Conservation (phyloP, 2,888 invertebrate genomes). For the Brassicogethes aeneus region DNA sequence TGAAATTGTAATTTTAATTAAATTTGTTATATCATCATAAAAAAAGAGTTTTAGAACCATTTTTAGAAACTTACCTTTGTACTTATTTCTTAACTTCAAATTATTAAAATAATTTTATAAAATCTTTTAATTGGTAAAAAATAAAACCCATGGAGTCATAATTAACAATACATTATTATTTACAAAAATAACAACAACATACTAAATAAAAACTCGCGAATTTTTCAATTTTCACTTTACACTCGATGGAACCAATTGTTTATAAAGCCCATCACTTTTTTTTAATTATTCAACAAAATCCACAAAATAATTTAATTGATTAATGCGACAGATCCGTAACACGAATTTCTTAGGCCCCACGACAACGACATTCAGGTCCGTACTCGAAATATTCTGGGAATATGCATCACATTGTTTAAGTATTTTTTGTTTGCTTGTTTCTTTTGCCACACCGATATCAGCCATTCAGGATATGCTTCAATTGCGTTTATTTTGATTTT, state of each 20-base stretch:
- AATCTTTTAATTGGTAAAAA: too few species aligned
- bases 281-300: not conserved
- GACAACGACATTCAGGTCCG: not conserved
- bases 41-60: too few species aligned
- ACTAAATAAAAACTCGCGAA: constrained; percentile 25
- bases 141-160: too few species aligned
- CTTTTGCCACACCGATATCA: not conserved
- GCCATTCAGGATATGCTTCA: constrained; percentile 25
- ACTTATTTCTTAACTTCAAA: too few species aligned
- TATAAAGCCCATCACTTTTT: constrained; percentile 2
- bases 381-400: not conserved
- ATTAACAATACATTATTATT: constrained; percentile 32
- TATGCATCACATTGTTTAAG: too few species aligned
- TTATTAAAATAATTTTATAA: too few species aligned
- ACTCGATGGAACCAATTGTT: constrained; percentile 2
- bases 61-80: too few species aligned
- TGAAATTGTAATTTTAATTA: too few species aligned
- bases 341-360: too few species aligned
- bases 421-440: not conserved
- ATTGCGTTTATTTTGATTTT: too few species aligned
- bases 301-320: constrained; percentile 1
- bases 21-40: too few species aligned
- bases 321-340: too few species aligned
- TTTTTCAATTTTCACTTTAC: constrained; percentile 3
- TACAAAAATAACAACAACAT: constrained; percentile 32